Conservation (phyloP, 2,797 vertebrate species). For the Ctenopoma multispine region DNA sequence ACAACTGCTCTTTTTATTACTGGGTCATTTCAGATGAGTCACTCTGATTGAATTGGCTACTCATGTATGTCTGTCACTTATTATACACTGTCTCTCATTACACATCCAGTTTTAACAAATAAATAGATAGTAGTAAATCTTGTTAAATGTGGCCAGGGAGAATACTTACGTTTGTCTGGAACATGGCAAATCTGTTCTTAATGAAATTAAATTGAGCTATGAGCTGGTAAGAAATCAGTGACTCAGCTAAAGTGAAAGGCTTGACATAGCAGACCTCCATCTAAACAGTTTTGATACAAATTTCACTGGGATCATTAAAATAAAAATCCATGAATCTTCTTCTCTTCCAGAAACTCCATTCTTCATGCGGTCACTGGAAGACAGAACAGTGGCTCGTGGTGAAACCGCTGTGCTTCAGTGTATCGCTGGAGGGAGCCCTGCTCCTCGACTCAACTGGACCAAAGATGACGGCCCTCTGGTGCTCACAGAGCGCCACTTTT, state of each 20-base stretch:
- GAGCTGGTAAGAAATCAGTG: constrained; percentile 7
- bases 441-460: constrained; percentile 96
- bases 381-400: constrained; percentile 92
- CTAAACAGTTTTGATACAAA: background rate
- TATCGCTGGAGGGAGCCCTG: constrained; percentile 95
- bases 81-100: background rate
- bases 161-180: constrained; percentile 14
- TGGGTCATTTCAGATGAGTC: constrained; percentile 32
- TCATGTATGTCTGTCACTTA: constrained; percentile 32
- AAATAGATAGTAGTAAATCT: constrained; percentile 6
- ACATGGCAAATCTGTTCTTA: constrained; percentile 5
- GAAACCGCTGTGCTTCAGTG: constrained; percentile 97
- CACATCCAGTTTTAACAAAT: constrained; percentile 4
- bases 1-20: constrained; percentile 6
- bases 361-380: constrained; percentile 91
- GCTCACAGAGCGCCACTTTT: constrained; percentile 96
- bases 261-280: background rate
- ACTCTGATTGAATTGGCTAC: constrained; percentile 22
- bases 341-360: constrained; percentile 91
- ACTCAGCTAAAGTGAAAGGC: background rate
- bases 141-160: background rate
- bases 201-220: background rate
- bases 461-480: constrained; percentile 93
- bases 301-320: constrained; percentile 4
- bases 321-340: constrained; percentile 17